Evolutionary conservation across 2,888 invertebrate species (phyloP), one percentile per base, ranked within the genome.

Genomic region (Ramazzottius varieornatus): DNA sequence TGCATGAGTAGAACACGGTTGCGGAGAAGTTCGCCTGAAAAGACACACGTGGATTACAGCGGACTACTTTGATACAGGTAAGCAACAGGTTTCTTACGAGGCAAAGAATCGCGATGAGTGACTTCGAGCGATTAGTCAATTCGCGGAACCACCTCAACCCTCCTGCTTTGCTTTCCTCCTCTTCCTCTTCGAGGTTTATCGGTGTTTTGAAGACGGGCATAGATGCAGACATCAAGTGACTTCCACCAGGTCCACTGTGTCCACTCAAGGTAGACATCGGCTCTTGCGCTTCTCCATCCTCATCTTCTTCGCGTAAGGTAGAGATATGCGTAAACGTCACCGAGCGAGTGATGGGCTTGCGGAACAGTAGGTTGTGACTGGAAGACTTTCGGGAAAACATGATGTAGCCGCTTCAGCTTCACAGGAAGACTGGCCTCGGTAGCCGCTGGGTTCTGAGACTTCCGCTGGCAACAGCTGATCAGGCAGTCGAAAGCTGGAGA

Each of bases 1-100:
- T 67, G 34, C 66, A 67, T 1, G 67, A 67, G 64, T 67, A 67
- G 24, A 67, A 33, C 1, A 67, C 65, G 32, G 64, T 67, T 24
- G 46, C 65, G 20, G 54, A 8, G n/a, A 67, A 66, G 33, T 46
- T 46, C 32, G 67, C 67, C 54, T 54, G 29, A 8, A 54, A 54
- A 4, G 54, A 54, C 8, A 54, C n/a, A n/a, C n/a, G n/a, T n/a
- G n/a, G n/a, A n/a, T n/a, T n/a, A 40, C 8, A 40, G 8, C 40
- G 8, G 40, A 13, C 40, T 13, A 40, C 20, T 40, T 13, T 40
- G 8, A 8, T 40, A 40, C 8, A 40, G 20, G 8, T 40, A 40
- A 40, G 20, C 40, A 40, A 40, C 40, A 40, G n/a, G n/a, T n/a
- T 29, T 24, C 54, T 54, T 29, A 54, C 54, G 16, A 54, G 29